Percentiles rank a stretch among this genome's conserved stretches.
These are phyloP conservation scores for Dendrolimus kikuchii DNA, from an alignment of 1,140 invertebrate species.

Conservation along the genomic window DNA sequence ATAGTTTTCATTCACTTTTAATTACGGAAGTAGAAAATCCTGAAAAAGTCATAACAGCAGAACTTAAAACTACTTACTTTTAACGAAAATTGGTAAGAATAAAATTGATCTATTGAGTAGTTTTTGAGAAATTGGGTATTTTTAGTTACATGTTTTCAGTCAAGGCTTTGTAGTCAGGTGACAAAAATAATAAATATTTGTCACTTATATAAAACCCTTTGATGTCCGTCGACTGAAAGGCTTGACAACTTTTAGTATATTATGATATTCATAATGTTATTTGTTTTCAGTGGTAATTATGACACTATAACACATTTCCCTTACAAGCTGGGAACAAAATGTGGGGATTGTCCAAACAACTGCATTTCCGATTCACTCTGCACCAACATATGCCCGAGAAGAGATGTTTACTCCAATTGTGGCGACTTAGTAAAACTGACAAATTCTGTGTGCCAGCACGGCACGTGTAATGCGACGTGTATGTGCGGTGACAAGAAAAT, in stretches of 20 bases:
- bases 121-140: too few species aligned
- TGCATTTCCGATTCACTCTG: slow-evolving; percentile 77
- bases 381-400: slow-evolving; percentile 80
- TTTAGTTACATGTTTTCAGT: too few species aligned
- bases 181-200: too few species aligned
- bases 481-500: slow-evolving; percentile 72
- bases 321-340: slow-evolving; percentile 78
- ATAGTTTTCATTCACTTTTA: too few species aligned
- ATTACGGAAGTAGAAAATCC: too few species aligned
- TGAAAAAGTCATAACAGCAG: too few species aligned
- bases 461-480: slow-evolving; percentile 82
- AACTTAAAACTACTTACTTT: too few species aligned
- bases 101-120: too few species aligned
- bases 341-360: slow-evolving; percentile 76
- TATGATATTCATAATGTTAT: slow-evolving; percentile 16
- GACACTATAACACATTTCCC: slow-evolving; percentile 75
- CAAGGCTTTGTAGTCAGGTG: too few species aligned
- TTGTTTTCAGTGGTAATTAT: slow-evolving; percentile 79
- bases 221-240: too few species aligned
- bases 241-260: background rate
- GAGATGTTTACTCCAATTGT: slow-evolving; percentile 84
- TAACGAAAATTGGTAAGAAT: too few species aligned
- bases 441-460: slow-evolving; percentile 68
- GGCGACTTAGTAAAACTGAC: slow-evolving; percentile 74
- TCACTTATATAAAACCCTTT: too few species aligned